phyloP scores from a whole-genome alignment of 2,113 vertebrate genomes.

The Oxygymnocypris stewartii region DNA sequence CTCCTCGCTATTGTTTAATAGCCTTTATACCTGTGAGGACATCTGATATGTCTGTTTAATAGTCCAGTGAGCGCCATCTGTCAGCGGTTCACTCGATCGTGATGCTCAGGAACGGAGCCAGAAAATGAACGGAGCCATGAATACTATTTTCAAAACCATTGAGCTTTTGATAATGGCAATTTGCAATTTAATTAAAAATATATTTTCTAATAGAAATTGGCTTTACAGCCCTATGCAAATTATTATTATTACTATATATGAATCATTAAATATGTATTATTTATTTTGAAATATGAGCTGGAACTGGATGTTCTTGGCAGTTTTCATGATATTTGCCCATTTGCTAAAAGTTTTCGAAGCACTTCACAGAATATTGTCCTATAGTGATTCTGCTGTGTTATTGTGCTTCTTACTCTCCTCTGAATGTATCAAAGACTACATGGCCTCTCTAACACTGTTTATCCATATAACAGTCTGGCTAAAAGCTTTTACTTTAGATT shows the following conservation, averaged over 20 bases:
- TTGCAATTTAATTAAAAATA: too few relatives aligned
- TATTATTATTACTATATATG: too few relatives aligned
- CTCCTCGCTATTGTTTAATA: constrained; percentile 58
- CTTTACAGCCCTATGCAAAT: too few relatives aligned
- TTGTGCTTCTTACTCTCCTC: neutral
- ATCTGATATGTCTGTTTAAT: constrained; percentile 60
- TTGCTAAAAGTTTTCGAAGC: neutral
- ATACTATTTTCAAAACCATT: too few relatives aligned
- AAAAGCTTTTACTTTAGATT: constrained; percentile 6
- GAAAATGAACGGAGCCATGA: too few relatives aligned
- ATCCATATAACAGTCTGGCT: neutral
- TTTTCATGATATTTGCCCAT: neutral
- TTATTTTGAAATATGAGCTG: neutral
- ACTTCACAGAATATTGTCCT: neutral
- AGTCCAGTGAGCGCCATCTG: constrained; percentile 56
- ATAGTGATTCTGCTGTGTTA: neutral
- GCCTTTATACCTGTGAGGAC: constrained; percentile 54
- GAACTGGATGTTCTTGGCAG: neutral
- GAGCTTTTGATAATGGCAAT: too few relatives aligned
- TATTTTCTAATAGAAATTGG: too few relatives aligned
- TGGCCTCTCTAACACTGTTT: neutral
- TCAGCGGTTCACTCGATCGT: constrained; percentile 52
- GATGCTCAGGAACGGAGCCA: constrained; percentile 27
- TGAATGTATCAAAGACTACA: neutral
- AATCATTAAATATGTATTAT: neutral